Evolutionary conservation across 2,888 invertebrate genomes (phyloP).

Genomic region (Gortyna flavago): DNA sequence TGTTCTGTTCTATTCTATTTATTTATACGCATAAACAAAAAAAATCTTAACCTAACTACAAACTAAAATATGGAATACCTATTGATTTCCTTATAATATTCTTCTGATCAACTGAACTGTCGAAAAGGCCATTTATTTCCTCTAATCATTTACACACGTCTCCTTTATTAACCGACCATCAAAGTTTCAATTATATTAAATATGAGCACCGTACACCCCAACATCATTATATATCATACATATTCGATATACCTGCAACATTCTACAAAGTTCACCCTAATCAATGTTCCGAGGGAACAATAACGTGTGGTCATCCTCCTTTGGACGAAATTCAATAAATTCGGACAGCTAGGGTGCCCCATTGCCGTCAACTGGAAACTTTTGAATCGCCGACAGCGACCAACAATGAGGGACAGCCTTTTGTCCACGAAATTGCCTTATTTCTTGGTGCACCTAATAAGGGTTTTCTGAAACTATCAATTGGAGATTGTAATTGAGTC

Average conservation of each 20-base stretch:
- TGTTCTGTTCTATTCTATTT: not conserved
- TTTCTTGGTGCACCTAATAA: constrained; percentile 86
- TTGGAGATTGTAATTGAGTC: constrained; percentile 84
- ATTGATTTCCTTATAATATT: not conserved
- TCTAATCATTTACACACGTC: constrained; percentile 13
- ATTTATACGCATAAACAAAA: too few species aligned
- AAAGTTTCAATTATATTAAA: constrained; percentile 65
- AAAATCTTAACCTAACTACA: too few species aligned
- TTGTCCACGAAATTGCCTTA: constrained; percentile 89
- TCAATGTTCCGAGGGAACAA: constrained; percentile 83
- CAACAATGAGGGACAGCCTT: constrained; percentile 81
- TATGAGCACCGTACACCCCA: constrained; percentile 46
- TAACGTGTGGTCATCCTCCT: constrained; percentile 86
- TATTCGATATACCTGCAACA: constrained; percentile 75
- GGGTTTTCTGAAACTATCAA: constrained; percentile 86
- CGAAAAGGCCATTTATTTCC: not conserved
- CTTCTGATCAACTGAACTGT: not conserved
- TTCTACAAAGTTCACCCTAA: constrained; percentile 80
- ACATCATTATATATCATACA: constrained; percentile 74
- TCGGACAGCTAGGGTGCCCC: constrained; percentile 79
- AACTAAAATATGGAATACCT: not conserved
- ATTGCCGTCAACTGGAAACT: constrained; percentile 84
- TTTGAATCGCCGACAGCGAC: constrained; percentile 85
- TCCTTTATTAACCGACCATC: constrained; percentile 41
- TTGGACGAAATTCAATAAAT: constrained; percentile 87